phyloP scores from a whole-genome alignment of 64 coral and sea anemone genomes.

The Platygyra sinensis region DNA sequence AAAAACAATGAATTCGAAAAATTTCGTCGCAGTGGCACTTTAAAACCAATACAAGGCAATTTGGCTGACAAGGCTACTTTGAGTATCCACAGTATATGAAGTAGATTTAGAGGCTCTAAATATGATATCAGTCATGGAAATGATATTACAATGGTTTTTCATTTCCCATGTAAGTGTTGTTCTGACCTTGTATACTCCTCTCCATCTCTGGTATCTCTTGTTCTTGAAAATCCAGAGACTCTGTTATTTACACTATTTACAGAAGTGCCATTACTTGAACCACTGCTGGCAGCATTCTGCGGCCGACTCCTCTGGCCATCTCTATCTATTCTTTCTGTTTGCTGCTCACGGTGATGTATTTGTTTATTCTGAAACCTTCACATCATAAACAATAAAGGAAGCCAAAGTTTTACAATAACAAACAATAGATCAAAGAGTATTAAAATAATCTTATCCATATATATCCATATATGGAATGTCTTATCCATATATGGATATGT shows the following conservation, averaged over 20 bases:
- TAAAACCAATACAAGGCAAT: no score
- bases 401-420: no score
- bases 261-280: neutral
- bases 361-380: conserved; percentile 20
- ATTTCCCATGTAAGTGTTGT: neutral
- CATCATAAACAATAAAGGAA: neutral
- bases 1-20: no score
- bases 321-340: conserved; percentile 16
- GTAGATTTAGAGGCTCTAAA: no score
- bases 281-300: neutral
- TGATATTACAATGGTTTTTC: neutral
- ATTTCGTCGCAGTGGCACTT: no score
- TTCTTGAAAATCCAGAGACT: conserved; percentile 27
- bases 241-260: conserved; percentile 4
- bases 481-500: no score
- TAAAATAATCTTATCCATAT: no score
- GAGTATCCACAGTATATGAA: no score
- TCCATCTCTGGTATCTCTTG: conserved; percentile 45
- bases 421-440: no score
- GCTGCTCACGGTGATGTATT: conserved; percentile 10
- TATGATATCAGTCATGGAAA: no score
- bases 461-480: no score
- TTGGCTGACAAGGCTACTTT: no score
- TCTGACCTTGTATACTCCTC: conserved; percentile 55
- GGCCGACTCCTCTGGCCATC: neutral